Conservation (phyloP, 2,888 invertebrate genomes). For the Eurytoma adleriae region DNA sequence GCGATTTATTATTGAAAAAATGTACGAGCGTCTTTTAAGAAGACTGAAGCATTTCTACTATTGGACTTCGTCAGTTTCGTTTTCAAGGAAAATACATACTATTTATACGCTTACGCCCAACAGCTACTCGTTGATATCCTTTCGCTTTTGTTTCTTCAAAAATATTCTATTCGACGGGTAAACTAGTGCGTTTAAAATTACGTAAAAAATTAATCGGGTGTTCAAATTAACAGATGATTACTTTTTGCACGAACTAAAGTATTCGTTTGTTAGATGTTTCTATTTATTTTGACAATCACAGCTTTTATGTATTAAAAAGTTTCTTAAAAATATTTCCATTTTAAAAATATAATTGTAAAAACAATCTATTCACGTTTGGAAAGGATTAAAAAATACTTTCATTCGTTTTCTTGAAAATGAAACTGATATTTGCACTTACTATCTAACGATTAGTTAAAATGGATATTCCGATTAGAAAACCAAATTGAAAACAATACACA, state of each 20-base stretch:
- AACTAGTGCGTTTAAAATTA: not conserved
- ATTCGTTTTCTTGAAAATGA: conserved; percentile 49
- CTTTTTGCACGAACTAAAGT: conserved; percentile 2
- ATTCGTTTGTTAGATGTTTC: conserved; percentile 9
- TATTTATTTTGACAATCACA: conserved; percentile 29
- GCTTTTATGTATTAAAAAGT: conserved; percentile 6
- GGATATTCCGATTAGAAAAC: conserved; percentile 51
- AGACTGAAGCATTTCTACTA: conserved; percentile 40
- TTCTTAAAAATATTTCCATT: not conserved
- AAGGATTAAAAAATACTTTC: conserved; percentile 27
- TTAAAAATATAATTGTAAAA: conserved; percentile 32
- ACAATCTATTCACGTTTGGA: conserved; percentile 14
- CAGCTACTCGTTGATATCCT: too few species aligned
- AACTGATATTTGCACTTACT: conserved; percentile 50
- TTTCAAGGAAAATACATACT: conserved; percentile 37
- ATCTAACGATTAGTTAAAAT: conserved; percentile 46
- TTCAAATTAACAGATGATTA: too few species aligned
- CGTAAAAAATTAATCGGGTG: not conserved
- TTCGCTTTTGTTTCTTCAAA: too few species aligned
- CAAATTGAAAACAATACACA: conserved; percentile 50
- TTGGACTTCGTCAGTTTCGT: conserved; percentile 50
- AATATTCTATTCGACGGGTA: not conserved
- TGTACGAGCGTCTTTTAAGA: conserved; percentile 29
- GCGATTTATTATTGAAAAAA: conserved; percentile 24
- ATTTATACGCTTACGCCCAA: too few species aligned